Base-by-base conservation (phyloP, 2,797 vertebrate genomes). In the Hephaestus fuliginosus region DNA sequence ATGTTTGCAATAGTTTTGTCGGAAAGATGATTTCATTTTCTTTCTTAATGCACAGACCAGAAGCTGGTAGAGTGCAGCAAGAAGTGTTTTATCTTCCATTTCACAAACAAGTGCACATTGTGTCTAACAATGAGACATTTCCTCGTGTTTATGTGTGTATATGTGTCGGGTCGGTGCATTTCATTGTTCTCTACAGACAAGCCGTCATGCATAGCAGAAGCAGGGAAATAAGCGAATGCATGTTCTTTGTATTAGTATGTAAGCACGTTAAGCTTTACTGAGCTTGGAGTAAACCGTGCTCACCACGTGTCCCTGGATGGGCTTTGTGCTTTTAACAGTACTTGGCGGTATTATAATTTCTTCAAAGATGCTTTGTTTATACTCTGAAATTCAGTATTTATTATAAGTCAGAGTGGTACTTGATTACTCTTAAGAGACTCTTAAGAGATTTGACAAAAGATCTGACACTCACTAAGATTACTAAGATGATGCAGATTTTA, bases 111-210 rank as follows among this genome's bases (percentile, higher is more conserved):
- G 28, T 49, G 33, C 43, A 41, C 41, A 52, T n/a, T 52, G 28
- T 4, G 2, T 58, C 28, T 10, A 18, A 20, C 53, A 7, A 60
- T 65, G 7, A 52, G 25, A 58, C 48, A 68, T 49, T 51, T 63
- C 41, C 22, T 62, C 55, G 6, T 25, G 30, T 73, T 30, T 56
- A 28, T 20, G 11, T 72, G 44, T 52, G 55, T 46, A 65, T n/a
- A 25, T n/a, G 46, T 69, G 55, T 53, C 15, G 7, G 43, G 22
- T 41, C 13, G 41, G 46, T 43, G 57, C 43, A 64, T 39, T 51
- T 49, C 25, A 33, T 48, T 57, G 18, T 25, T 18, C 13, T 65
- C 48, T 4, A 53, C 48, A 48, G 57, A 25, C 65, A 15, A 11
- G 30, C 28, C 15, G 48, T 53, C 63, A 63, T 44, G 48, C 49